Base-by-base conservation (phyloP, 2,888 invertebrate species). In the Keiferia lycopersicella region DNA sequence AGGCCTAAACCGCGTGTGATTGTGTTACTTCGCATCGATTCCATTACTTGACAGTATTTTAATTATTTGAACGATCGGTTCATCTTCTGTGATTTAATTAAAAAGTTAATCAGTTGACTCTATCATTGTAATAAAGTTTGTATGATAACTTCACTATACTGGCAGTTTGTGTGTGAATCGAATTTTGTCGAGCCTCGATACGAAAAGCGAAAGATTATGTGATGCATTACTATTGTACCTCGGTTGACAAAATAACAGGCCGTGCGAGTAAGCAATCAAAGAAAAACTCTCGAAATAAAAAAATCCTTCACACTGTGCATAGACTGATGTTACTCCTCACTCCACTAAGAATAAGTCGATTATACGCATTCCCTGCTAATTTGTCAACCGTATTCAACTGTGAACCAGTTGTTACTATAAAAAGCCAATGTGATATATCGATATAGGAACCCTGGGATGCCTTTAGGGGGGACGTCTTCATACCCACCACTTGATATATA, bases 191-290 rank as follows among this genome's bases (percentile, higher is more conserved):
- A 64, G 73, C 73, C 70, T 73, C 70, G 69, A 72, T 71, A 71
- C 78, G 79, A 76, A 76, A 78, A 74, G 81, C 80, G 83, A 82
- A 81, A 81, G 81, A 84, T 76, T 83, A 82, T 84, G 87, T 86
- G 87, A 87, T 84, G 82, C 83, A 78, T 80, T 82, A 81, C 78
- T 78, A 79, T 80, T 82, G 20, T 61, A 61, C 41, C 41, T 60
- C 18, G 51, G 41, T 61, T 60, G 64, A 45, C 26, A 73, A 68
- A 70, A 60, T 71, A 66, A 70, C 69, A 66, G 45, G 45, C 45
- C 66, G 64, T 64, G 56, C 64, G 65, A 57, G 62, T 39, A 59
- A 11, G 26, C 30, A 56, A 56, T 56, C 56, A 16, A 53, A 53
- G n/a, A 34, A 34, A 56, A 56, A 34, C 14, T 12, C 56, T 56